These are phyloP conservation scores for Acyrthosiphon pisum DNA, from an alignment of 1,140 invertebrate species.

Conservation along the genomic window DNA sequence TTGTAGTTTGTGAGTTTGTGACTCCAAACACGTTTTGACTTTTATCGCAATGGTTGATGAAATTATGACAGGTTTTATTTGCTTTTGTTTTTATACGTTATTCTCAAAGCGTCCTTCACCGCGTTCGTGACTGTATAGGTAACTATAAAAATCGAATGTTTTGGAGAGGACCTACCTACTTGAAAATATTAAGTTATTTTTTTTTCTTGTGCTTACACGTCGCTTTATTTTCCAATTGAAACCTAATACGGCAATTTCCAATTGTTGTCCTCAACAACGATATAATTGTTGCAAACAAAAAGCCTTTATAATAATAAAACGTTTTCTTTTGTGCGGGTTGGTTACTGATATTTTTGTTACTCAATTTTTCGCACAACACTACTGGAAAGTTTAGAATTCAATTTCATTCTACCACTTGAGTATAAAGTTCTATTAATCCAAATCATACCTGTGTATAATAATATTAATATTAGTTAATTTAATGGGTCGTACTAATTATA, in stretches of 20 bases:
- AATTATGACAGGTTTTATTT: background rate
- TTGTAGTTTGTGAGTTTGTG: background rate
- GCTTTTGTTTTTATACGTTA: background rate
- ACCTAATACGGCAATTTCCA: background rate
- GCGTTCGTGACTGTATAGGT: background rate
- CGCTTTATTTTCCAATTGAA: constrained; percentile 15
- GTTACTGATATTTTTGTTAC: background rate
- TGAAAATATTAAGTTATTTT: background rate
- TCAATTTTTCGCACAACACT: background rate
- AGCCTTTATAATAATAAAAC: background rate
- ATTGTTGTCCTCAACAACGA: background rate
- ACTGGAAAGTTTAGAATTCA: background rate
- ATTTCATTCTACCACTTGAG: background rate
- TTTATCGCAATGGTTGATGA: background rate
- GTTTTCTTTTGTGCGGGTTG: background rate
- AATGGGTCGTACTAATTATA: background rate
- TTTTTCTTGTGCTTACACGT: background rate
- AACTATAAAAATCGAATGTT: background rate
- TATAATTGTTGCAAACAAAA: constrained; percentile 1
- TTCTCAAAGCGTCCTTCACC: background rate
- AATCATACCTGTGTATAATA: background rate
- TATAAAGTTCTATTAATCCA: background rate
- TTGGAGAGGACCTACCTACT: background rate
- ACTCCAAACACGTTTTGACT: background rate
- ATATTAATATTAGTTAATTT: background rate